A percentile compares a stretch with the other conserved stretches of the same genome.
phyloP scores from a whole-genome alignment of 2,888 invertebrate species.

The Ochropacha duplaris region DNA sequence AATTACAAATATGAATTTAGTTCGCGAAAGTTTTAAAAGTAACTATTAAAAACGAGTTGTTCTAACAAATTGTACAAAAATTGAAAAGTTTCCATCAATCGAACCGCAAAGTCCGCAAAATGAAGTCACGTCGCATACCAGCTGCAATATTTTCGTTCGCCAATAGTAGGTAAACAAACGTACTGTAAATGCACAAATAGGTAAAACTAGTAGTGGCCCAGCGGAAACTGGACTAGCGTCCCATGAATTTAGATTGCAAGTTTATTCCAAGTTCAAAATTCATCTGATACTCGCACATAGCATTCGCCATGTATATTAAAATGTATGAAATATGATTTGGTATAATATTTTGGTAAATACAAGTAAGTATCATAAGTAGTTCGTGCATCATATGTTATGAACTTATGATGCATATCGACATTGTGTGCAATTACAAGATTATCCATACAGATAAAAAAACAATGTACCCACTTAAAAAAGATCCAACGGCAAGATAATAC shows the following conservation, averaged over 20 bases:
- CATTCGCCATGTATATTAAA: slow-evolving; percentile 37
- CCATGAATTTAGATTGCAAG: slow-evolving; percentile 78
- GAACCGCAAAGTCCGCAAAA: slow-evolving; percentile 19
- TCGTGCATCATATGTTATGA: too few relatives aligned
- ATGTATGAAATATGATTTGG: slow-evolving; percentile 22
- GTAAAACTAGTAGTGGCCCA: slow-evolving; percentile 46
- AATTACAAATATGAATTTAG: too few relatives aligned
- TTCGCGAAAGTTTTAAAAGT: too few relatives aligned
- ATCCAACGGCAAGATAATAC: too few relatives aligned
- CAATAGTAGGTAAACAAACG: slow-evolving; percentile 43
- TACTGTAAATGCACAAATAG: slow-evolving; percentile 51
- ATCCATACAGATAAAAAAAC: too few relatives aligned
- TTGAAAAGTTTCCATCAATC: neutral
- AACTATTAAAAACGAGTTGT: too few relatives aligned
- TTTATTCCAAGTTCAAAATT: slow-evolving; percentile 74
- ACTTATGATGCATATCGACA: too few relatives aligned
- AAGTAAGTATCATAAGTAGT: too few relatives aligned
- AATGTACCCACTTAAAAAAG: too few relatives aligned
- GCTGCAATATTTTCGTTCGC: slow-evolving; percentile 38
- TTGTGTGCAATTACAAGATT: too few relatives aligned
- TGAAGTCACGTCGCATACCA: slow-evolving; percentile 35
- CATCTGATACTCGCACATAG: slow-evolving; percentile 50
- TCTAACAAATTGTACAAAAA: too few relatives aligned
- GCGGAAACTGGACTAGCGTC: slow-evolving; percentile 41
- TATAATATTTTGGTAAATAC: neutral